Percentiles rank a stretch among this genome's conserved stretches.
Conservation (phyloP, 2,113 vertebrate genomes). For the Dryoscopus gambensis region DNA sequence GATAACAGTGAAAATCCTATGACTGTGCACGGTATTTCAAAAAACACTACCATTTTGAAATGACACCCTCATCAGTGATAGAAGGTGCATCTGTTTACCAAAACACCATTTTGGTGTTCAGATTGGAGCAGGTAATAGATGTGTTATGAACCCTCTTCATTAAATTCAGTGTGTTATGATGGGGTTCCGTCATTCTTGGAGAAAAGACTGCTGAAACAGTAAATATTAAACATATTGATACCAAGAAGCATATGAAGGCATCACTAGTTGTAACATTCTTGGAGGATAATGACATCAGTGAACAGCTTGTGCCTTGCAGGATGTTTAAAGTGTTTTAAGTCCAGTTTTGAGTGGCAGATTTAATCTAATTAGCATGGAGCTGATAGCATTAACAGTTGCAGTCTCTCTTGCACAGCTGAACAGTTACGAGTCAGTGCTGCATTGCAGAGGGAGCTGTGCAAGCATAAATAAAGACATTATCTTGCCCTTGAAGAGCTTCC, state of each 20-base stretch:
- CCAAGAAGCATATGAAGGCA: background rate
- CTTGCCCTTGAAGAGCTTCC: background rate
- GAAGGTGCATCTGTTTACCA: background rate
- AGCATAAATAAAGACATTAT: background rate
- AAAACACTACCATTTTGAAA: background rate
- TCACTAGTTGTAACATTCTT: background rate
- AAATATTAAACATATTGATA: background rate
- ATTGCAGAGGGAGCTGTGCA: background rate
- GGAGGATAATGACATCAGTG: background rate
- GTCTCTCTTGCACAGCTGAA: background rate
- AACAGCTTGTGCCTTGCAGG: background rate
- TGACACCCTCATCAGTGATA: background rate
- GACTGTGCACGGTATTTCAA: background rate
- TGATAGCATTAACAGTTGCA: background rate
- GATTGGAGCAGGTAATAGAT: background rate
- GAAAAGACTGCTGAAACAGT: background rate
- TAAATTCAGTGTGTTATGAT: rapidly evolving
- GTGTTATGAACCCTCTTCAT: background rate
- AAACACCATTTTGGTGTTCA: background rate
- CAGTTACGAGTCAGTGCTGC: background rate
- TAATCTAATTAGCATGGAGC: background rate
- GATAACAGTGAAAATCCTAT: background rate
- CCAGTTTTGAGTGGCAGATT: background rate
- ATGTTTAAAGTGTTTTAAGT: background rate
- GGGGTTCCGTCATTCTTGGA: background rate